Evolutionary conservation across 2,888 invertebrate genomes (phyloP).

Genomic region (Megastigmus dorsalis): DNA sequence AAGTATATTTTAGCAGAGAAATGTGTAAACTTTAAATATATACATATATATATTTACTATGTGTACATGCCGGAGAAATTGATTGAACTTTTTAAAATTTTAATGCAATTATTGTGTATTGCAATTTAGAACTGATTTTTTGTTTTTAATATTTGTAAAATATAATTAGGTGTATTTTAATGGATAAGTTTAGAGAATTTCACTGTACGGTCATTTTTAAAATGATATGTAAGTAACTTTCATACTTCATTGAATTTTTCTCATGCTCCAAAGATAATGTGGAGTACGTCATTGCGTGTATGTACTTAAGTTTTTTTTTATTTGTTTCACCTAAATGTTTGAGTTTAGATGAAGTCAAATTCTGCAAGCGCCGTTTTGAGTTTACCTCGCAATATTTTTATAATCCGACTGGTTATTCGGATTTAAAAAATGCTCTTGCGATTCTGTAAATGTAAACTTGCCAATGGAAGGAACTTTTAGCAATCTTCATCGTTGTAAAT

Average conservation of each 20-base stretch:
- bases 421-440: constrained; percentile 56
- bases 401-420: constrained; percentile 63
- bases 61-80: constrained; percentile 38
- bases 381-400: constrained; percentile 62
- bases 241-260: constrained; percentile 46
- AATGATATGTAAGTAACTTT: constrained; percentile 50
- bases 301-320: constrained; percentile 60
- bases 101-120: constrained; percentile 2
- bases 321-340: constrained; percentile 73
- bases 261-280: constrained; percentile 50
- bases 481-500: constrained; percentile 46
- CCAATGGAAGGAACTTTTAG: constrained; percentile 52
- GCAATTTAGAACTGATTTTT: constrained; percentile 38
- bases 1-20: constrained; percentile 38
- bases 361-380: constrained; percentile 54
- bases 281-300: constrained; percentile 49
- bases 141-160: constrained; percentile 51
- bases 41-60: constrained; percentile 36
- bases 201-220: constrained; percentile 49
- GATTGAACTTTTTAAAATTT: constrained; percentile 35
- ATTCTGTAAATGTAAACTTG: constrained; percentile 52
- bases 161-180: constrained; percentile 49
- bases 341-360: constrained; percentile 73
- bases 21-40: constrained; percentile 28
- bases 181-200: constrained; percentile 47